Conservation (phyloP, 2,888 invertebrate genomes). For the Hofmannophila pseudospretella region DNA sequence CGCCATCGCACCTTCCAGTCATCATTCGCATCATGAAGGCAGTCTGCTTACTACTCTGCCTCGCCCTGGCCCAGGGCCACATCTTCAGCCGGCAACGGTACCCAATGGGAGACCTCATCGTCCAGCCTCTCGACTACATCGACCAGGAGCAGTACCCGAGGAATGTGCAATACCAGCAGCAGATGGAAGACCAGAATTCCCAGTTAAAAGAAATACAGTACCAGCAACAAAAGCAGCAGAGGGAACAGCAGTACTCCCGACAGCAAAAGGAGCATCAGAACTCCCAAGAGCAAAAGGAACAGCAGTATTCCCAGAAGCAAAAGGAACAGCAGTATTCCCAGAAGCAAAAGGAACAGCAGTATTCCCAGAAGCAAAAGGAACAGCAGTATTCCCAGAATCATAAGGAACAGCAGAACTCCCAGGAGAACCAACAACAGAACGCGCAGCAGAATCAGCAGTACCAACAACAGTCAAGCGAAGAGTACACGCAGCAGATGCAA, state of each 20-base stretch:
- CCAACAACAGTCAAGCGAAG: background rate
- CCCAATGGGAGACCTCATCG: constrained; percentile 28
- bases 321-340: background rate
- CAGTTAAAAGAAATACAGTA: constrained; percentile 6
- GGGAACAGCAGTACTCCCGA: too few species aligned
- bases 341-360: background rate
- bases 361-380: background rate
- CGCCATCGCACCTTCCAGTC: constrained; percentile 12
- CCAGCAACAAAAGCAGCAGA: constrained; percentile 14
- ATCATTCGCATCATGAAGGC: constrained; percentile 53
- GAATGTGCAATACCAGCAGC: constrained; percentile 13
- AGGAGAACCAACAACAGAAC: background rate
- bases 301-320: too few species aligned
- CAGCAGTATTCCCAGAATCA: background rate
- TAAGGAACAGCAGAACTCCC: background rate
- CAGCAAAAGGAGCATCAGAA: too few species aligned
- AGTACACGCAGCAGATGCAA: background rate
- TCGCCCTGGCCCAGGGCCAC: constrained; percentile 50
- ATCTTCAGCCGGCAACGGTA: constrained; percentile 44
- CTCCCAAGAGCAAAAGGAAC: too few species aligned
- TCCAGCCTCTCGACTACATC: constrained; percentile 36
- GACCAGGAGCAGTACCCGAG: constrained; percentile 26
- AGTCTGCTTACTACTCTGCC: constrained; percentile 49
- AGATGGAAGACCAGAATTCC: too few species aligned
- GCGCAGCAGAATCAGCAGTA: background rate